These are phyloP conservation scores for Enteromius trimaculatus DNA, from an alignment of 2,797 vertebrate species.

Conservation along the genomic window DNA sequence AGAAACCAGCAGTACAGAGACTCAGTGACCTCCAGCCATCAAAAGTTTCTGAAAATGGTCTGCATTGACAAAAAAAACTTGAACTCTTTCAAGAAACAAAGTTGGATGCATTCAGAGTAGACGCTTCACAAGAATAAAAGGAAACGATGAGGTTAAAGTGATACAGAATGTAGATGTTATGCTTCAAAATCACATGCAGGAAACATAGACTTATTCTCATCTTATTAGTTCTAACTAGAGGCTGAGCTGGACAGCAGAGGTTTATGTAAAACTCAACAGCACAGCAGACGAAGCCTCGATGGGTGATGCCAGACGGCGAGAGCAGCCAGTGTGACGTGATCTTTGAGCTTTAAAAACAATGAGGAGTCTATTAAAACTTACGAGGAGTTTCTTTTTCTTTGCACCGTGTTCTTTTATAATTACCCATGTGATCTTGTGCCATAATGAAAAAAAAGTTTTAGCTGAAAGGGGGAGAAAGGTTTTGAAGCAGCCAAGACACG, in stretches of 20 bases:
- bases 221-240: constrained; percentile 39
- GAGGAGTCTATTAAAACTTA: constrained; percentile 51
- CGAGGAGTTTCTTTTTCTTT: constrained; percentile 24
- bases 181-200: constrained; percentile 3
- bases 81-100: neutral
- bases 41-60: neutral
- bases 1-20: constrained; percentile 14
- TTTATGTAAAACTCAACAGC: constrained; percentile 42
- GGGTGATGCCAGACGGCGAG: constrained; percentile 35
- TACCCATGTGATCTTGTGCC: constrained; percentile 44
- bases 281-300: constrained; percentile 30
- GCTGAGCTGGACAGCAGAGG: constrained; percentile 22
- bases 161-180: constrained; percentile 1
- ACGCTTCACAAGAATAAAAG: neutral
- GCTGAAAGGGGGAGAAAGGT: constrained; percentile 10
- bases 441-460: constrained; percentile 35
- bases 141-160: neutral
- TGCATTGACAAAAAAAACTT: neutral
- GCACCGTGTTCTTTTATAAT: constrained; percentile 15
- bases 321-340: constrained; percentile 27
- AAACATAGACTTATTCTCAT: constrained; percentile 25
- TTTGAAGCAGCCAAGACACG: constrained; percentile 33
- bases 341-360: constrained; percentile 48
- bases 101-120: neutral
- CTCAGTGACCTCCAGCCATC: constrained; percentile 13